Percentiles rank a stretch among this genome's conserved stretches.
Evolutionary conservation across 2,113 vertebrate species (phyloP).

Genomic region (Naja naja): DNA sequence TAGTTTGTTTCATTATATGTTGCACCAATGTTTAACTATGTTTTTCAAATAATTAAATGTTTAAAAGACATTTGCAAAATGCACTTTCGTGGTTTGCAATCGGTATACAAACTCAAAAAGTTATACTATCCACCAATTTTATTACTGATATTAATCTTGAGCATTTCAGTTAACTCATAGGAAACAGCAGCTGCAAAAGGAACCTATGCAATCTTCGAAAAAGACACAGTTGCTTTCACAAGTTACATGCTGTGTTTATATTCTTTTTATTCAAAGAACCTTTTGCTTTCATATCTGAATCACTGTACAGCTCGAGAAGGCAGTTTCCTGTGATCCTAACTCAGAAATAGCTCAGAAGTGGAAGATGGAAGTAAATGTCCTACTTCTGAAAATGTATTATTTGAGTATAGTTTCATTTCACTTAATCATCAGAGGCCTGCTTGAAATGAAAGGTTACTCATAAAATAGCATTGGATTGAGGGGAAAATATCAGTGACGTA

Average conservation of each 20-base stretch:
- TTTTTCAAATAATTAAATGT: conserved; percentile 3
- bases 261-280: neutral
- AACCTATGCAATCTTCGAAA: neutral
- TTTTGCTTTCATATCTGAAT: neutral
- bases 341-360: neutral
- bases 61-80: conserved; percentile 18
- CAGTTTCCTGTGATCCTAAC: neutral
- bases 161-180: neutral
- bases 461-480: neutral
- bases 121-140: neutral
- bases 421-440: neutral
- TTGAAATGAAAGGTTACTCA: neutral
- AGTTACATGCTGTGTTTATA: neutral
- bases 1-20: conserved; percentile 29
- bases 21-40: conserved; percentile 52
- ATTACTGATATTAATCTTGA: neutral
- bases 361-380: neutral
- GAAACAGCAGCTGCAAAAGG: neutral
- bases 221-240: neutral
- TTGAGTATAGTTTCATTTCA: neutral
- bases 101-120: neutral
- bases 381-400: neutral
- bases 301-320: neutral
- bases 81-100: neutral
- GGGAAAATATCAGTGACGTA: neutral